These are phyloP conservation scores for Imbricaverruca yamaguchii DNA, from an alignment of 2,888 invertebrate species.

Conservation along the genomic window DNA sequence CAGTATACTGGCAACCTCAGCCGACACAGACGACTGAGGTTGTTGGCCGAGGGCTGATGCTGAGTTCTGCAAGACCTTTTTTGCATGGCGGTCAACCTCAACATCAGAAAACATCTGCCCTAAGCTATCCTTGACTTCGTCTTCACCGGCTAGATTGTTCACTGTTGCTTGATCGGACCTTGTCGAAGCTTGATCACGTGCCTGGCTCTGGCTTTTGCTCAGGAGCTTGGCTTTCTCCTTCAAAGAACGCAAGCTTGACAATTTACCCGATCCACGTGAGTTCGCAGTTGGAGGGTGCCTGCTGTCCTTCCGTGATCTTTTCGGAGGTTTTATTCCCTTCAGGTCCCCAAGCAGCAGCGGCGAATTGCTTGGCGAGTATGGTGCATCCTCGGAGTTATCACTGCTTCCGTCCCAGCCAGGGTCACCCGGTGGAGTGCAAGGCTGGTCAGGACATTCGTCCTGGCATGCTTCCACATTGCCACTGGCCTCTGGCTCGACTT, in stretches of 20 bases:
- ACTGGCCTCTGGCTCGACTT: too few species aligned
- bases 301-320: neutral
- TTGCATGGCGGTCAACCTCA: neutral
- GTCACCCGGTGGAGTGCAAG: neutral
- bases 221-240: neutral
- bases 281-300: too few species aligned
- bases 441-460: too few species aligned
- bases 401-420: neutral
- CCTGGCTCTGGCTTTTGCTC: neutral
- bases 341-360: neutral
- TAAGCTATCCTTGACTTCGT: neutral
- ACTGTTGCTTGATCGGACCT: too few species aligned
- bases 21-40: neutral
- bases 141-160: neutral
- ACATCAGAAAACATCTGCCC: neutral
- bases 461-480: too few species aligned
- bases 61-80: neutral
- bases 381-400: neutral
- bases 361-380: neutral
- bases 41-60: neutral
- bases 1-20: too few species aligned
- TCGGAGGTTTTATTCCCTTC: neutral
- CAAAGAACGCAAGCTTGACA: neutral
- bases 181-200: too few species aligned
- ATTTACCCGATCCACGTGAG: neutral